Base-by-base conservation (phyloP, 2,888 invertebrate species). In the Trachelus iudaicus region DNA sequence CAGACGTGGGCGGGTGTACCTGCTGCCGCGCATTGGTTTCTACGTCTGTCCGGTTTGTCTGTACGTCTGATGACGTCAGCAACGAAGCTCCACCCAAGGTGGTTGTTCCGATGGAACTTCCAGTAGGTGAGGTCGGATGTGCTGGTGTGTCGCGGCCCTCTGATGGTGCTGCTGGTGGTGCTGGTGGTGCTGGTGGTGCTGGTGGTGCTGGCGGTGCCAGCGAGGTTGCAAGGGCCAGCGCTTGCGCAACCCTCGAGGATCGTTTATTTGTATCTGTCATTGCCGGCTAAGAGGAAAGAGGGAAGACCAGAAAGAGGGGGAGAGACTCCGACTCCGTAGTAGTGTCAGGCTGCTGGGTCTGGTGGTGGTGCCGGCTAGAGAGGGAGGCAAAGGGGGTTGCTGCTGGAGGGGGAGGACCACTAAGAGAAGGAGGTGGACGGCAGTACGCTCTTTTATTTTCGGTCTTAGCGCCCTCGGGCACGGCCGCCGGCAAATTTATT, bases 221-320 rank as follows among this genome's bases (percentile, higher is more conserved):
- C 76, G 76, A 79, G 81, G 79, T 34, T 71, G 73, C 69, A 69
- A 77, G 75, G 75, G 77, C 75, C 73, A 71, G 90, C 91, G 91
- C 90, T 86, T 90, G 91, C 91, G 90, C 85, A 85, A 69, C 30
- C 69, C 86, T 85, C 84, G 83, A 79, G 85, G 87, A 89, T 91
- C 91, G 89, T 91, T 91, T 91, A 91, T 91, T 91, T 91, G 90
- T 90, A 91, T 91, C 90, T 90, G 91, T 90, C 91, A 91, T 90
- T 91, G 90, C 90, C 85, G 86, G 85, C 85, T 85, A 83, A 82
- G 83, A 83, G 79, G 73, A 81, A 80, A 73, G 76, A 40, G 75
- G 73, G 69, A 78, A 76, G 33, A 37, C 75, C 30, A 76, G 78
- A 79, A 77, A 75, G 78, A 78, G 80, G 81, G 80, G 81, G 77